Evolutionary conservation across 2,797 vertebrate species (phyloP), one percentile per base, ranked within the genome.

Genomic region (Dryobates pubescens): DNA sequence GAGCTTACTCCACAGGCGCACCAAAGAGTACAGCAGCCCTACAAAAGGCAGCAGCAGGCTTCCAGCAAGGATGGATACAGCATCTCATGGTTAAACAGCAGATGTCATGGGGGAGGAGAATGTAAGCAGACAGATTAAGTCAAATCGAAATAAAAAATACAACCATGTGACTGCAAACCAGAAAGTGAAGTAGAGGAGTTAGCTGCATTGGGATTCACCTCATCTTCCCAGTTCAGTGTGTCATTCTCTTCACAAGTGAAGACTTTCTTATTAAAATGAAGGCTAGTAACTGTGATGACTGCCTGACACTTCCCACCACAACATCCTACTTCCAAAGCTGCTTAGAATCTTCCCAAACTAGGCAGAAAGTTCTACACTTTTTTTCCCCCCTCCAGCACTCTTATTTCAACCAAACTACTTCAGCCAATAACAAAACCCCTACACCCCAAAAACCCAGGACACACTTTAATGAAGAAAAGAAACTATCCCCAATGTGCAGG

Each of bases 91-190:
- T 82, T 94, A 87, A 92, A 59, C 83, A 94, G 69, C 94, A 95
- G 92, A 93, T 93, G 87, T 85, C 85, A 68, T 24, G 82, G 89
- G 82, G 94, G 92, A 95, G 87, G 84, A 94, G 77, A 92, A 73
- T 57, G 63, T 57, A 93, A 94, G 84, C 38, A 34, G 78, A 82
- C 83, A 93, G 59, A 89, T 91, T 86, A 92, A 86, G 64, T 78
- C 54, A 85, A 94, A 89, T 2, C 56, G 76, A 63, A 90, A 92
- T 8, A 94, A 63, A 64, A 45, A 95, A 92, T 69, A 62, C 7
- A 92, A 70, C 64, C 27, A 26, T 41, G 27, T 57, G 67, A 77
- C 9, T 87, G 75, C 41, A 90, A 93, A 95, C 93, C 61, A 89
- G 67, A 94, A 92, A 84, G n/a, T 26, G n/a, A 70, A 84, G 57